Percentiles rank a stretch among this genome's conserved stretches.
These are phyloP conservation scores for Drosophila yooni DNA, from an alignment of 2,888 invertebrate species.

Conservation along the genomic window DNA sequence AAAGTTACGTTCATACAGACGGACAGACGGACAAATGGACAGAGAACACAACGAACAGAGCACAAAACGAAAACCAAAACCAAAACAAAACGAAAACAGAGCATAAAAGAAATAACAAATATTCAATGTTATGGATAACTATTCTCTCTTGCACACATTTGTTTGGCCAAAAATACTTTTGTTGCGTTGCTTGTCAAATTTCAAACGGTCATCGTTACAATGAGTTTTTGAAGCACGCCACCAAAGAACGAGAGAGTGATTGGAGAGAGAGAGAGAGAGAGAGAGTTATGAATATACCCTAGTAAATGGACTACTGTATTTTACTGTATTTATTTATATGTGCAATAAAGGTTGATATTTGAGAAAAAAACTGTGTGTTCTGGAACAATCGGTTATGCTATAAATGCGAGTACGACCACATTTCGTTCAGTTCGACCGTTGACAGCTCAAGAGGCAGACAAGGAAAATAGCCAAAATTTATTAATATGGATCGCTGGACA, in stretches of 20 bases:
- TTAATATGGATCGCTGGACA: constrained; percentile 86
- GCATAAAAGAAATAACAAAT: too few species aligned
- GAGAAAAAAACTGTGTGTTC: neutral
- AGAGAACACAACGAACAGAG: too few species aligned
- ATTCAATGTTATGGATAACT: neutral
- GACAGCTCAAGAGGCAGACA: neutral
- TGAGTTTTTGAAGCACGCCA: neutral
- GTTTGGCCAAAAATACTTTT: neutral
- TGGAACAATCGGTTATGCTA: constrained; percentile 3
- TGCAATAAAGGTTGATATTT: neutral
- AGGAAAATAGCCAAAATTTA: too few species aligned
- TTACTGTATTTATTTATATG: neutral
- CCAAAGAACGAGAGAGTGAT: neutral
- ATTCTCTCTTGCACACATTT: neutral
- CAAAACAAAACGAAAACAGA: too few species aligned
- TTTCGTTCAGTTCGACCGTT: constrained; percentile 17
- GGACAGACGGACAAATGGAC: too few species aligned
- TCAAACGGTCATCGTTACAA: neutral
- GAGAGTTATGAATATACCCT: neutral
- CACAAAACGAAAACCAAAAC: too few species aligned
- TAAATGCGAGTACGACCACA: constrained; percentile 15
- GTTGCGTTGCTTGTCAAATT: neutral
- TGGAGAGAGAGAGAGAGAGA: neutral
- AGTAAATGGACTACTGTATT: too few species aligned
- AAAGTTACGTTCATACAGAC: too few species aligned